Evolutionary conservation across 2,888 invertebrate species (phyloP).

Genomic region (Acanthosoma haemorrhoidale): DNA sequence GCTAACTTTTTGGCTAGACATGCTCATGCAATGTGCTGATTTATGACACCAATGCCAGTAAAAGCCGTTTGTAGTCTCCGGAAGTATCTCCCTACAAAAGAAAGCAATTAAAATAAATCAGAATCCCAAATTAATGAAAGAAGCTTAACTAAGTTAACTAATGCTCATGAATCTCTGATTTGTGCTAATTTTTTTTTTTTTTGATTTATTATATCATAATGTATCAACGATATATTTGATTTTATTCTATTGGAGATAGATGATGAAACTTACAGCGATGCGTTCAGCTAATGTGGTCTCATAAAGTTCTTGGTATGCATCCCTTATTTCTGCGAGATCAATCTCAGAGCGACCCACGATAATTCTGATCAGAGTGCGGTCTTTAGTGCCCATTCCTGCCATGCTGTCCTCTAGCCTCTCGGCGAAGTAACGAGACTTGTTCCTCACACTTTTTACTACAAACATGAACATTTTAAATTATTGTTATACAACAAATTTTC

Average conservation of each 20-base stretch:
- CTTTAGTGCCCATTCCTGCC: conserved; percentile 53
- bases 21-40: conserved; percentile 39
- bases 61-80: conserved; percentile 49
- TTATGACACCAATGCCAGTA: conserved; percentile 45
- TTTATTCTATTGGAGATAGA: neutral
- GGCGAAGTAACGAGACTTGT: conserved; percentile 51
- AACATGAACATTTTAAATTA: neutral
- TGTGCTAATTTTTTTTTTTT: neutral
- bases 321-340: conserved; percentile 51
- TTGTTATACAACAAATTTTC: neutral
- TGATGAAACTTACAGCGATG: conserved; percentile 45
- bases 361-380: conserved; percentile 51
- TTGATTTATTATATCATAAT: no score
- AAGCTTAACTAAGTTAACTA: neutral
- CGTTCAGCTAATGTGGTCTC: conserved; percentile 46
- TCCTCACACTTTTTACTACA: conserved; percentile 46
- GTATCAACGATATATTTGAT: no score
- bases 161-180: neutral
- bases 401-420: conserved; percentile 50
- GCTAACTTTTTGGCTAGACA: conserved; percentile 30
- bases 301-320: conserved; percentile 49
- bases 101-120: conserved; percentile 29
- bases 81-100: conserved; percentile 46
- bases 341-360: conserved; percentile 50
- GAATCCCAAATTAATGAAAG: neutral